These are phyloP conservation scores for Capromys pilorides DNA, from an alignment of 2,797 vertebrate genomes.

Conservation along the genomic window DNA sequence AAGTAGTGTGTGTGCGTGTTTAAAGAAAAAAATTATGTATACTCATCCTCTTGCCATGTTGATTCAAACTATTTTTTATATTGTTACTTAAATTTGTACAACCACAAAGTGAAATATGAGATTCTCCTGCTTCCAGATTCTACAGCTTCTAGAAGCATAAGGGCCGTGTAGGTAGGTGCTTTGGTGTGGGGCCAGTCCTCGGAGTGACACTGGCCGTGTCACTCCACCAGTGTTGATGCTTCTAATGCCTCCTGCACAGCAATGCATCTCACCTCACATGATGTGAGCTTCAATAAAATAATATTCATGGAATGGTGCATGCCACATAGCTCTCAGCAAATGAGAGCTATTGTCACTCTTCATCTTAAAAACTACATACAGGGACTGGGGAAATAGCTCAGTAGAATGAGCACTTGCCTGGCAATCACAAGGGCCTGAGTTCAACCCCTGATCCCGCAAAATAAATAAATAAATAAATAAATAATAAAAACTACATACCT, in stretches of 20 bases:
- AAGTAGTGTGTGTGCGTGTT: not conserved
- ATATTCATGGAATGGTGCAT: not conserved
- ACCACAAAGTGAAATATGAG: not conserved
- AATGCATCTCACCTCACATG: not conserved
- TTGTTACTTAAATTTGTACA: not conserved
- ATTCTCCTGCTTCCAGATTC: not conserved
- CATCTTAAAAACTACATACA: conserved; percentile 50
- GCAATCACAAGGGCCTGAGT: no score
- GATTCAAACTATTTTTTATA: not conserved
- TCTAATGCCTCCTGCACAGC: not conserved
- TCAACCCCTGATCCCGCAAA: no score
- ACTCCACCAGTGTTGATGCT: not conserved
- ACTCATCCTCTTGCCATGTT: not conserved
- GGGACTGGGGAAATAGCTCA: no score
- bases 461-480: no score
- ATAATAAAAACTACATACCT: no score
- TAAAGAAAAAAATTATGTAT: conserved; percentile 14
- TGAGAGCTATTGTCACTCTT: not conserved
- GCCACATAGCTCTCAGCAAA: not conserved
- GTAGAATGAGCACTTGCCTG: no score
- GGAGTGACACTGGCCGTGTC: not conserved
- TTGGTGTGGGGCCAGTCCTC: not conserved
- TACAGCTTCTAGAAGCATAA: not conserved
- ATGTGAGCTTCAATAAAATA: not conserved
- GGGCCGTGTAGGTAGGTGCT: not conserved